phyloP scores from a whole-genome alignment of 37 sponge, comb jelly and placozoan species.

The Petrosia ficiformis region DNA sequence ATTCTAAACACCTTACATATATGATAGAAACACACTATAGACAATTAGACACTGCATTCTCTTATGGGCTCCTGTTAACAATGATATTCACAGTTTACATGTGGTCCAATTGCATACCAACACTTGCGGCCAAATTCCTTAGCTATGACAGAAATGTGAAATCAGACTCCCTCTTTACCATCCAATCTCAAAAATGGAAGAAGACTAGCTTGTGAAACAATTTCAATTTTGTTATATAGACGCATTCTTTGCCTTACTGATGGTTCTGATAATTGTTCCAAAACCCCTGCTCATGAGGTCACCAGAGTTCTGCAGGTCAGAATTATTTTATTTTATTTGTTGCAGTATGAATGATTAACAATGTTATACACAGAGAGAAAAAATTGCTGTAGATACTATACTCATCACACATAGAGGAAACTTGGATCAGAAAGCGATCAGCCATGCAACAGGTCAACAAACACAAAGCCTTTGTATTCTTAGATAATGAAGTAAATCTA shows the following conservation, averaged over 20 bases:
- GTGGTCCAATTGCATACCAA: too few species aligned
- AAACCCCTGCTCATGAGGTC: neutral
- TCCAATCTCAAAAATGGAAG: too few species aligned
- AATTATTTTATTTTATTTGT: neutral
- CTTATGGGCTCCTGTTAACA: too few species aligned
- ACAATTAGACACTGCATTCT: too few species aligned
- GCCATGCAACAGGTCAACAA: constrained; percentile 17
- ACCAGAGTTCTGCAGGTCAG: neutral
- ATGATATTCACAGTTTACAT: too few species aligned
- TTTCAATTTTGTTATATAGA: constrained; percentile 1
- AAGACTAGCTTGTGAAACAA: too few species aligned
- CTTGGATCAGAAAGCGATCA: constrained; percentile 1
- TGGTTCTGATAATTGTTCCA: constrained; percentile 8
- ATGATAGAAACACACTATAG: too few species aligned
- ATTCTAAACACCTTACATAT: too few species aligned
- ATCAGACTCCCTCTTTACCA: too few species aligned
- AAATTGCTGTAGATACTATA: constrained; percentile 11
- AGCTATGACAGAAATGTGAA: too few species aligned
- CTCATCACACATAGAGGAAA: neutral
- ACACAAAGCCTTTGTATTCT: neutral
- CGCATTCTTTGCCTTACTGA: constrained; percentile 18
- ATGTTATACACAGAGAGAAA: neutral
- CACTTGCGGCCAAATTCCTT: too few species aligned
- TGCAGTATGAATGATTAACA: neutral
- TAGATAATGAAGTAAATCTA: neutral